A percentile compares a stretch with the other conserved stretches of the same genome.
These are phyloP conservation scores for Shinisaurus crocodilurus DNA, from an alignment of 2,113 vertebrate genomes.

Conservation along the genomic window DNA sequence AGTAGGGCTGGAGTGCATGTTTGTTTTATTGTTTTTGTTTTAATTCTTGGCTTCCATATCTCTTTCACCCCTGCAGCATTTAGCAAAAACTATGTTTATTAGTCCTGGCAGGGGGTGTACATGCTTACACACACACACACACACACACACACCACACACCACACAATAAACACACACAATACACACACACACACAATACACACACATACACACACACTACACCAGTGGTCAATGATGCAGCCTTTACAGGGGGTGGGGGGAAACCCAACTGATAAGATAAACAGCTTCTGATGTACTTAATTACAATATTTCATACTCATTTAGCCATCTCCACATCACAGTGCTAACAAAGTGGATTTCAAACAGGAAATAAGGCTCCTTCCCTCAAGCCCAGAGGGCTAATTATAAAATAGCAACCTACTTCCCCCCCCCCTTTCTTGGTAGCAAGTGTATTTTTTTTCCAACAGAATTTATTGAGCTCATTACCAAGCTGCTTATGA, in stretches of 20 bases:
- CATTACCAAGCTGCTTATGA: constrained; percentile 89
- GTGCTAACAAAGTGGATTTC: constrained; percentile 82
- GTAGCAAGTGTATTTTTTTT: constrained; percentile 69
- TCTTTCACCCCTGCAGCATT: constrained; percentile 9
- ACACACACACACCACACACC: background rate
- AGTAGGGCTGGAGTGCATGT: constrained; percentile 23
- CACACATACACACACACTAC: background rate
- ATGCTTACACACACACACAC: constrained; percentile 24
- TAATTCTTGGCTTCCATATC: constrained; percentile 1
- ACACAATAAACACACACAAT: background rate
- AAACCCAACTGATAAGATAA: constrained; percentile 82
- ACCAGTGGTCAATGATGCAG: constrained; percentile 72
- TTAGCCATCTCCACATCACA: constrained; percentile 81
- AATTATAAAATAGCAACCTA: constrained; percentile 88
- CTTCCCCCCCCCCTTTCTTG: constrained; percentile 72
- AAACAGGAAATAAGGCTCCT: constrained; percentile 80
- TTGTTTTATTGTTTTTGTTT: constrained; percentile 33
- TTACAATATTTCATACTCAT: constrained; percentile 88
- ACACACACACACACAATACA: background rate
- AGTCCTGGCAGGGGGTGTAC: constrained; percentile 48
- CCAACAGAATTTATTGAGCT: constrained; percentile 83
- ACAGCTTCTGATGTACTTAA: constrained; percentile 86
- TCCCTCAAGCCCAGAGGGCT: constrained; percentile 82
- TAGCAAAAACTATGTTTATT: constrained; percentile 55
- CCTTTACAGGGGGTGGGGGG: constrained; percentile 73